Conservation (phyloP, 2,797 vertebrate genomes). For the Lepidocolaptes lacrymiger region DNA sequence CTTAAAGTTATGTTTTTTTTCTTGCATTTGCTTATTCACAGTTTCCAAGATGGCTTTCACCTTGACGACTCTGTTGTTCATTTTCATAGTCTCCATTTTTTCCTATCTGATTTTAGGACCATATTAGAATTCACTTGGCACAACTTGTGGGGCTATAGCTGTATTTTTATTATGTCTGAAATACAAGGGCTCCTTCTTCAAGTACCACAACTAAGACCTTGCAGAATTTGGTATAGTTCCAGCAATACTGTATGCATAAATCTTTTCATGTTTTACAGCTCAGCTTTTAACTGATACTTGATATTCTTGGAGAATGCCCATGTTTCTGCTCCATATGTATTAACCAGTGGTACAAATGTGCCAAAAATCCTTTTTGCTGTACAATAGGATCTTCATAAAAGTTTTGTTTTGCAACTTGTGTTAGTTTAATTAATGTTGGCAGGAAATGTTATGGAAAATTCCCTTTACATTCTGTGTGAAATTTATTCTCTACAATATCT, state of each 20-base stretch:
- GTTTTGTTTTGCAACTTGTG: background rate
- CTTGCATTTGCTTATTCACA: constrained; percentile 17
- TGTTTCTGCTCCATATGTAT: constrained; percentile 1
- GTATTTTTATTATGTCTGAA: constrained; percentile 60
- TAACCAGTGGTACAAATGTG: constrained; percentile 9
- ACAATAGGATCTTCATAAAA: background rate
- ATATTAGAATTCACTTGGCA: constrained; percentile 8
- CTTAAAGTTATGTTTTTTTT: background rate
- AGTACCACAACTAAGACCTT: constrained; percentile 20
- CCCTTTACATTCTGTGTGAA: background rate
- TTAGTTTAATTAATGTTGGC: constrained; percentile 14
- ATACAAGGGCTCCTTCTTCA: constrained; percentile 19
- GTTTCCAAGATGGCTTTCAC: constrained; percentile 22
- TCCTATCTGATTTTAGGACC: constrained; percentile 6
- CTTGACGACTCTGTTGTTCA: constrained; percentile 18
- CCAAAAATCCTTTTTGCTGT: constrained; percentile 48
- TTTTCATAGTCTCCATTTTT: constrained; percentile 21
- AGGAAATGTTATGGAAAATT: background rate
- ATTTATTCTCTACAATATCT: background rate
- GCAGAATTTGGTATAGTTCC: constrained; percentile 26
- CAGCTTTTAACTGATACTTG: constrained; percentile 57
- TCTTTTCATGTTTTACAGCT: constrained; percentile 56
- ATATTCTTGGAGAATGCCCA: constrained; percentile 49
- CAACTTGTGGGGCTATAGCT: background rate
- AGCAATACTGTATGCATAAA: constrained; percentile 18